These are phyloP conservation scores for Spinibarbus caldwelli DNA, from an alignment of 2,797 vertebrate species.

Conservation along the genomic window DNA sequence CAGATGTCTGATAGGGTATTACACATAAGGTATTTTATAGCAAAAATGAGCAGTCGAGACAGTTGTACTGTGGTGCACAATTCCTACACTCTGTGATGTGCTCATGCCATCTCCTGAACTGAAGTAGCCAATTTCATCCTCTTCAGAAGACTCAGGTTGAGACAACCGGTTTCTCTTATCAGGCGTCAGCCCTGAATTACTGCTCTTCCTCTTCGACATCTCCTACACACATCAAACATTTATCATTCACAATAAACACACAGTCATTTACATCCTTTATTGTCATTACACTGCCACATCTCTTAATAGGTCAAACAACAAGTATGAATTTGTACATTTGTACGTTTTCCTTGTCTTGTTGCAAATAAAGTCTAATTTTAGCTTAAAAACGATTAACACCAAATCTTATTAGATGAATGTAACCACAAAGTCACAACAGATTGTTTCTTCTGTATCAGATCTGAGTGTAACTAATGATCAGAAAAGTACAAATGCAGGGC, in stretches of 20 bases:
- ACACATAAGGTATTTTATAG: background rate
- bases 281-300: too few relatives aligned
- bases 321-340: too few relatives aligned
- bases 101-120: slow-evolving; percentile 35
- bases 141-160: slow-evolving; percentile 44
- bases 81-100: slow-evolving; percentile 51
- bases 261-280: background rate
- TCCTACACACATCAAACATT: slow-evolving; percentile 1
- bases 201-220: slow-evolving; percentile 78
- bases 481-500: too few relatives aligned
- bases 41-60: background rate
- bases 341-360: too few relatives aligned
- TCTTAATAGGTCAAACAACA: background rate
- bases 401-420: background rate
- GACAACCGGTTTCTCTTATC: slow-evolving; percentile 65
- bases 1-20: background rate
- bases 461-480: too few relatives aligned
- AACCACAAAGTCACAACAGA: background rate
- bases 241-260: background rate
- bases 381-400: background rate
- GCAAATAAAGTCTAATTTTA: too few relatives aligned
- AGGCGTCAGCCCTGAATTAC: slow-evolving; percentile 34
- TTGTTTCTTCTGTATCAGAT: too few relatives aligned
- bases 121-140: slow-evolving; percentile 28
- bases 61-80: too few relatives aligned